Base-by-base conservation (phyloP, 2,113 vertebrate species). In the Candoia aspera region DNA sequence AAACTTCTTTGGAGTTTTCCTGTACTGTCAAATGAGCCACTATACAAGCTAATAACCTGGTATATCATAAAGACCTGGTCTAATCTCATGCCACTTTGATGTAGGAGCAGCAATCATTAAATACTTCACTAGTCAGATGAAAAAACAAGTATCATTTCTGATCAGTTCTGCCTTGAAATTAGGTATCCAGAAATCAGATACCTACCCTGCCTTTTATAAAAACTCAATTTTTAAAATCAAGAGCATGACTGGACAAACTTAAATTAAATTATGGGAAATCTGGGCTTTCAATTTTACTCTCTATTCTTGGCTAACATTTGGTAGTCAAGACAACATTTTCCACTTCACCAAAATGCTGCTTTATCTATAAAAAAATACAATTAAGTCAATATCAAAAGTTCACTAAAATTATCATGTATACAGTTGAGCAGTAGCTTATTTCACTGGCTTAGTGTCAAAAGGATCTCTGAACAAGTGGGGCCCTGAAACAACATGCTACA, bases 301-400 rank as follows among this genome's bases (percentile, higher is more conserved):
- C 95, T 96, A 96, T 96, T 94, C 94, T 96, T 96, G 95, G 88
- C 88, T 90, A 55, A 10, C 95, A 85, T 93, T 95, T 59, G 95
- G 95, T 96, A 96, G 94, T 96, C 96, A 96, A 95, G 95, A 96
- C 94, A 96, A 96, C 95, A 91, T 88, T 68, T 95, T 94, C 91
- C 89, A 92, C 55, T 94, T 95, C 79, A 85, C 94, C 1, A 5
- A 93, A 96, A 95, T 49, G 83, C 87, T 83, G 23, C 90, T 90
- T 92, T 90, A 92, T 94, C 84, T 84, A 60, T 85, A 95, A 88
- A 91, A 94, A 92, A 95, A 92, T 79, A 24, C 90, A 93, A 91
- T 59, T 29, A 8, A 94, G 88, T 57, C 93, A 91, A 0, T 84
- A 94, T 58, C 90, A 93, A 59, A 95, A 93, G 94, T 94, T 94